Evolutionary conservation across 23 tunicate species (phyloP).

Genomic region (Diplosoma virens): DNA sequence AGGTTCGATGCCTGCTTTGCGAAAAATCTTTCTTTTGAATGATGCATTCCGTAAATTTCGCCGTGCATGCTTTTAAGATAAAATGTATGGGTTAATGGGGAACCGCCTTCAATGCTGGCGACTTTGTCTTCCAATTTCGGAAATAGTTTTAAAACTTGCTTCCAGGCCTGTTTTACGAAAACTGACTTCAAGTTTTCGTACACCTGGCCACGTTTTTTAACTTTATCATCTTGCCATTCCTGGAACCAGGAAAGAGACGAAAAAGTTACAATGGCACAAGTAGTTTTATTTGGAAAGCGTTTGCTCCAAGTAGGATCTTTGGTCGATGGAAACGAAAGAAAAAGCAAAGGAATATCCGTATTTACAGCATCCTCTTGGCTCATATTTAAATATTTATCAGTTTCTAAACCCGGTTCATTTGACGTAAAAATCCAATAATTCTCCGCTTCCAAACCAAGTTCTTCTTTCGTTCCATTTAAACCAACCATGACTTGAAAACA

Average conservation of each 20-base stretch:
- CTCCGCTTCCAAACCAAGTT: constrained; percentile 19
- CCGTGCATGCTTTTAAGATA: constrained; percentile 22
- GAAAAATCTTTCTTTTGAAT: constrained; percentile 15
- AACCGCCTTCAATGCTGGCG: constrained; percentile 20
- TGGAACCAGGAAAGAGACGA: constrained; percentile 29
- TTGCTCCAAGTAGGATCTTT: too few relatives aligned
- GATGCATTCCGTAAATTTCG: constrained; percentile 33
- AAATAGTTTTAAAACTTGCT: constrained; percentile 10
- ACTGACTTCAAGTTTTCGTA: constrained; percentile 27
- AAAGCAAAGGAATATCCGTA: constrained; percentile 32
- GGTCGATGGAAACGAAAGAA: too few relatives aligned
- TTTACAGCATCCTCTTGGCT: constrained; percentile 42
- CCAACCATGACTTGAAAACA: constrained; percentile 67
- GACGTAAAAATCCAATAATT: constrained; percentile 51
- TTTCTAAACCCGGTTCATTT: constrained; percentile 12
- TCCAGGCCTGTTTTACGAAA: constrained; percentile 23
- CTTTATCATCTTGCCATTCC: constrained; percentile 43
- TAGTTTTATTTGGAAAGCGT: constrained; percentile 31
- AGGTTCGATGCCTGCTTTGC: constrained; percentile 1
- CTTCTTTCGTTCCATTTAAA: constrained; percentile 59
- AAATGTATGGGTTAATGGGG: constrained; percentile 25
- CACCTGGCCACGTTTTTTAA: constrained; percentile 30
- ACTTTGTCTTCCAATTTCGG: constrained; percentile 40
- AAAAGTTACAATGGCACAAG: constrained; percentile 41
- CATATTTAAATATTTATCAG: constrained; percentile 15